Base-by-base conservation (phyloP, 1,140 invertebrate genomes). In the Phenacoccus solenopsis region DNA sequence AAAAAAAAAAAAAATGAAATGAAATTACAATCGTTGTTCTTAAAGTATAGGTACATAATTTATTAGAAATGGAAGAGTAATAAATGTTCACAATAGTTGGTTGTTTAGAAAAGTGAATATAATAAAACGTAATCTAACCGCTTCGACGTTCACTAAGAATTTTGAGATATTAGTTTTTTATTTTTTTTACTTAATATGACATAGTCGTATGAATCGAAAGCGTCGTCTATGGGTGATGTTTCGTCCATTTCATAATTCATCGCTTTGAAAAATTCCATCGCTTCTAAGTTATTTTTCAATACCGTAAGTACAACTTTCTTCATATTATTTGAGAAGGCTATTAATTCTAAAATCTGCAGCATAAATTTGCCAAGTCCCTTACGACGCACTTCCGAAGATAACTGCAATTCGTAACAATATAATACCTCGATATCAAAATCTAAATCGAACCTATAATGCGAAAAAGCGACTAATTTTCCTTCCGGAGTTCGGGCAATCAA, bases 321-420 rank as follows among this genome's bases (percentile, higher is more conserved):
- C 84, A 93, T 85, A 69, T 85, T 80, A 76, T 85, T 86, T 68
- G 84, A 84, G 70, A 82, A 84, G 12, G 88, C 89, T 73, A 93
- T 85, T n/a, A 85, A 78, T 78, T 93, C 90, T 28, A 93, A 76
- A 57, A 86, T 82, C 77, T 86, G 82, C 85, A 93, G 87, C 77
- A 94, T 84, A 77, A 90, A 91, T 75, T 87, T 87, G 4, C 91
- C 91, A 57, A 94, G 79, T 13, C 90, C 90, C 80, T 88, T 87
- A 64, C 87, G 79, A 71, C 86, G 83, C 59, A 82, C 81, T 16
- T 78, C 75, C 38, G 81, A 74, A 75, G 89, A 85, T 69, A 94
- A 79, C 78, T 94, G 91, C 74, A 94, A 82, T 80, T 94, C 91
- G 80, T 94, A 94, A 78, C 90, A 91, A 78, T 93, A 93, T 9